Percentiles rank a stretch among this genome's conserved stretches.
Evolutionary conservation across 2,797 vertebrate species (phyloP).

Genomic region (Artibeus lituratus): DNA sequence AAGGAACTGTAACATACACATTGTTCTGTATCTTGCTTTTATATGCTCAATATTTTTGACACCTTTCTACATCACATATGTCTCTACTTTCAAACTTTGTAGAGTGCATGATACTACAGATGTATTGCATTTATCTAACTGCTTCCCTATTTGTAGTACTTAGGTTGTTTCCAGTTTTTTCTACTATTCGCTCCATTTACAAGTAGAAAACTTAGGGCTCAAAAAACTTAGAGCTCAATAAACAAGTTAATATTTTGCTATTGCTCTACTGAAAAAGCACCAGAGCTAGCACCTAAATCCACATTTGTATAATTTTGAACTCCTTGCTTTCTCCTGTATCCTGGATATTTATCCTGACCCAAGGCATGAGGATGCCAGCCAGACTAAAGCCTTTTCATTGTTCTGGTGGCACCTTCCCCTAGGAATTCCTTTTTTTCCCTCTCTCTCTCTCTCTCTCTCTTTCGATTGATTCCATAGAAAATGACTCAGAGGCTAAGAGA

Average conservation of each 20-base stretch:
- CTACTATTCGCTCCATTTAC: neutral
- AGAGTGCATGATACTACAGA: neutral
- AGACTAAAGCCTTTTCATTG: neutral
- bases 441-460: too few species aligned
- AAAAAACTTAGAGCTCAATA: neutral
- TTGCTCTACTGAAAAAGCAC: neutral
- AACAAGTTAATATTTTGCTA: neutral
- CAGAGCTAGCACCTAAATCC: neutral
- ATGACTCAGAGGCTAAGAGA: neutral
- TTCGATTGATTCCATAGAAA: neutral
- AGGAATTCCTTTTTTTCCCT: neutral
- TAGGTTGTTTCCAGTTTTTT: neutral
- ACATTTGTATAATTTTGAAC: neutral
- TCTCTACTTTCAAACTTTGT: slow-evolving; percentile 6
- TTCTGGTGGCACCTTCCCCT: neutral
- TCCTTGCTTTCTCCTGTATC: neutral
- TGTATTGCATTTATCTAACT: neutral
- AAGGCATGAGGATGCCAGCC: neutral
- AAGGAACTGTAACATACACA: neutral
- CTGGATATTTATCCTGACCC: neutral
- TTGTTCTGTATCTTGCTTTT: neutral
- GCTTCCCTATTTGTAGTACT: neutral
- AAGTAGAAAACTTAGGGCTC: neutral
- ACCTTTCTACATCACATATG: neutral
- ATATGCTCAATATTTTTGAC: neutral